These are phyloP conservation scores for Malthinus flaveolus DNA, from an alignment of 2,888 invertebrate species.

Conservation along the genomic window DNA sequence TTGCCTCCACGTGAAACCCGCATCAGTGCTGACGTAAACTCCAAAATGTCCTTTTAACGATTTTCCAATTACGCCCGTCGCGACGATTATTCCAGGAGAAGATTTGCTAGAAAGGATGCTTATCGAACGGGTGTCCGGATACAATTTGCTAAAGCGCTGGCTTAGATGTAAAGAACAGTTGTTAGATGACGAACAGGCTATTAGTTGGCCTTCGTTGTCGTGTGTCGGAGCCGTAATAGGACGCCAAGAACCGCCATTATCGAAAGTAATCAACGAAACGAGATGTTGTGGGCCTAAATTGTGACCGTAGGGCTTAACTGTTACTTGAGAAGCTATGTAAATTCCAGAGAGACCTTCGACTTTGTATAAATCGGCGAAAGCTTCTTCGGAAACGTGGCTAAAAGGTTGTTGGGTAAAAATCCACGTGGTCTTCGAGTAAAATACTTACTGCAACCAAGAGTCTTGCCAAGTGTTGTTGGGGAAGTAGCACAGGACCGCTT, in stretches of 20 bases:
- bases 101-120: slow-evolving; percentile 85
- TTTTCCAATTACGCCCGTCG: slow-evolving; percentile 79
- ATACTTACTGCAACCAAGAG: slow-evolving; percentile 79
- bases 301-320: slow-evolving; percentile 58
- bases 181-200: slow-evolving; percentile 65
- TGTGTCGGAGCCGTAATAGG: slow-evolving; percentile 70
- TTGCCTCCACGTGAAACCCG: slow-evolving; percentile 79
- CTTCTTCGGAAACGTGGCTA: slow-evolving; percentile 77
- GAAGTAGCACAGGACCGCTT: slow-evolving; percentile 81
- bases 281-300: slow-evolving; percentile 75
- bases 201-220: slow-evolving; percentile 69
- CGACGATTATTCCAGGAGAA: slow-evolving; percentile 86
- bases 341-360: slow-evolving; percentile 86
- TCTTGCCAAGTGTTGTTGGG: slow-evolving; percentile 80
- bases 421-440: not conserved
- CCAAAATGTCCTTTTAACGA: slow-evolving; percentile 80
- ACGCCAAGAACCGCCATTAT: slow-evolving; percentile 85
- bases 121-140: slow-evolving; percentile 77
- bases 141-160: slow-evolving; percentile 82
- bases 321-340: slow-evolving; percentile 84
- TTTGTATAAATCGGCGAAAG: slow-evolving; percentile 86
- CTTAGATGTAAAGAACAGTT: slow-evolving; percentile 86
- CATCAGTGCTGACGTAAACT: slow-evolving; percentile 80
- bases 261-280: slow-evolving; percentile 79
- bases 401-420: not conserved